Conservation (phyloP, 1,140 invertebrate genomes). For the Apis cerana region DNA sequence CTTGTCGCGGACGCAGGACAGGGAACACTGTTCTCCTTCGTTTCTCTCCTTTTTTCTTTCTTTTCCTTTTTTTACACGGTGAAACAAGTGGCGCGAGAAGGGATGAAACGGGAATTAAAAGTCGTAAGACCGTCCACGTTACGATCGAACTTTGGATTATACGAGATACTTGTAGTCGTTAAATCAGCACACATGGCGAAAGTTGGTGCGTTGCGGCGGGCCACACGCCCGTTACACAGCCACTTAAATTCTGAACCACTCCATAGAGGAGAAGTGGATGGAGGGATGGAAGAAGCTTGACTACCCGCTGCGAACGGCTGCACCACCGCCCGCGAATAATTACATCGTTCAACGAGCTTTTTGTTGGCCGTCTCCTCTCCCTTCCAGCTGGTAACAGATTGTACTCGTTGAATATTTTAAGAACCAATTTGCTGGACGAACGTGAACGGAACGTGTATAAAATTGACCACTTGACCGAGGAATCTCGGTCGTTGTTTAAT, state of each 20-base stretch:
- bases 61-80: constrained; percentile 19
- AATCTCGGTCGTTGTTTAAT: constrained; percentile 1
- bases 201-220: not conserved
- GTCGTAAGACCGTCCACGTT: constrained; percentile 35
- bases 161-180: constrained; percentile 34
- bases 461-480: not conserved
- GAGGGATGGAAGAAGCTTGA: constrained; percentile 1
- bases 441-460: not conserved
- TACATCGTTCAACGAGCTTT: constrained; percentile 36
- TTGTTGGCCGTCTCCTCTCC: constrained; percentile 3
- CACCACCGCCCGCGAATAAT: constrained; percentile 22
- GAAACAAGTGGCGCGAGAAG: constrained; percentile 40
- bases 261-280: not conserved
- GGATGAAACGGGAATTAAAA: constrained; percentile 11
- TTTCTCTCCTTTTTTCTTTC: constrained; percentile 8
- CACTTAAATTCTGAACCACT: constrained; percentile 31
- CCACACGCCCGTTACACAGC: constrained; percentile 27
- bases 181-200: constrained; percentile 48
- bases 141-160: constrained; percentile 20
- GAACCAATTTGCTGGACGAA: constrained; percentile 6
- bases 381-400: constrained; percentile 29
- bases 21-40: not conserved
- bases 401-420: constrained; percentile 19
- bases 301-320: constrained; percentile 6
- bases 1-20: constrained; percentile 59